Base-by-base conservation (phyloP, 2,797 vertebrate species). In the Lepilemur septentrionalis region DNA sequence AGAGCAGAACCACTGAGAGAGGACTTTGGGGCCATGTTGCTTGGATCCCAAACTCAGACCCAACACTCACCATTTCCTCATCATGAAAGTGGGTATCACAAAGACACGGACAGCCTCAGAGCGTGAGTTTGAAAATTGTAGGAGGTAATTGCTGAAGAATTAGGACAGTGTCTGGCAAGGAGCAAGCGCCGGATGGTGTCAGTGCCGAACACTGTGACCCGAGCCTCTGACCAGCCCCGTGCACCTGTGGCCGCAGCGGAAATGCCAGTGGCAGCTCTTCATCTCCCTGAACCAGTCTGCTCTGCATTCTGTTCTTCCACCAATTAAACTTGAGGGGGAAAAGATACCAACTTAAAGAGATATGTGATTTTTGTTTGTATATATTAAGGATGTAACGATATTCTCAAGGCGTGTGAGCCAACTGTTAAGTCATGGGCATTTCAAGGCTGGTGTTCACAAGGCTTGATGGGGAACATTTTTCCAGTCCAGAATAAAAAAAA, bases 1-100 rank as follows among this genome's bases (percentile, higher is more conserved):
- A 13, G 22, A 73, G 84, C 30, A 3, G 46, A 18, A 4, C 0
- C 11, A 32, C 3, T 28, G 15, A 25, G 15, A 15, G 18, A 4
- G 32, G 23, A 7, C 28, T 20, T 5, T 0, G 0, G 35, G 73
- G 43, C 38, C 4, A 0, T 0, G 3, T 1, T 4, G 4, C 48
- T 17, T 4, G 25, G 20, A 20, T 57, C 5, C 4, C 6, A 6
- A 65, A 35, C 48, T 32, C 4, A 46, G 55, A 22, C 32, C 28
- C 14, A 23, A 6, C 3, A 0, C 43, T 32, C 59, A 5, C 25
- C 0, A n/a, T 28, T 4, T 81, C 38, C 61, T 18, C 55, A 11
- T 20, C 22, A 11, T 20, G 41, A 23, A 12, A n/a, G 30, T 43
- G 57, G 25, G 30, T 18, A 35, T 18, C 17, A 67, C 17, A 35